Base-by-base conservation (phyloP, 2,888 invertebrate genomes). In the Lepidocyrtoides sp. region DNA sequence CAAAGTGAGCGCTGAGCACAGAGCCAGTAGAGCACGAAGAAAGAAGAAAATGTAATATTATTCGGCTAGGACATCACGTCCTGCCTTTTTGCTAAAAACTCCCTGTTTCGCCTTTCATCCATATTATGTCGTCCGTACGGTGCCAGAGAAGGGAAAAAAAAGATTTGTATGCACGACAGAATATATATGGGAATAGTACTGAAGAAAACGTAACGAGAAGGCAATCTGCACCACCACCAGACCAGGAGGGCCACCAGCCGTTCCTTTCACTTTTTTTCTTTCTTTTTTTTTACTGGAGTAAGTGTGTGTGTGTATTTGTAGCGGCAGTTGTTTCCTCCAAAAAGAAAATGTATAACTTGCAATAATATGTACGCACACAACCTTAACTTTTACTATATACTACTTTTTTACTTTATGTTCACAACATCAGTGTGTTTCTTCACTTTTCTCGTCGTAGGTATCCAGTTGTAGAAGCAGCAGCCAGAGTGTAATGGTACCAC, bases 41-140 rank as follows among this genome's bases (percentile, higher is more conserved):
- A 81, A 66, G 32, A 54, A 63, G 54, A 89, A 84, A 89, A 84
- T 79, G 79, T 85, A 85, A 90, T 90, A 90, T 79, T 85, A 84
- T 79, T 84, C 79, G 85, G 85, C 85, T 90, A 90, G 90, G 90
- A 90, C 90, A 85, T 90, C 85, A 90, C 90, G 90, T 85, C 85
- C 90, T 85, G 85, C 90, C 90, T 90, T 85, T 90, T 90, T 81
- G 79, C 90, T 85, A 85, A 90, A 85, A 90, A 85, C 69, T 90
- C 79, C 72, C 82, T 54, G 63, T 85, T 36, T 84, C 51, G 60
- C 41, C 85, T 85, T 75, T 90, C 90, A 90, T 90, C 90, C 90
- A 90, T 90, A 84, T 90, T 85, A 83, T 83, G 66, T 83, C 41
- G 79, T 54, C 29, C 41, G 72, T 75, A 51, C 23, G 79, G 26